A percentile compares a stretch with the other conserved stretches of the same genome.
Conservation (phyloP, 2,797 vertebrate species). For the Gadopsis bispinosus region DNA sequence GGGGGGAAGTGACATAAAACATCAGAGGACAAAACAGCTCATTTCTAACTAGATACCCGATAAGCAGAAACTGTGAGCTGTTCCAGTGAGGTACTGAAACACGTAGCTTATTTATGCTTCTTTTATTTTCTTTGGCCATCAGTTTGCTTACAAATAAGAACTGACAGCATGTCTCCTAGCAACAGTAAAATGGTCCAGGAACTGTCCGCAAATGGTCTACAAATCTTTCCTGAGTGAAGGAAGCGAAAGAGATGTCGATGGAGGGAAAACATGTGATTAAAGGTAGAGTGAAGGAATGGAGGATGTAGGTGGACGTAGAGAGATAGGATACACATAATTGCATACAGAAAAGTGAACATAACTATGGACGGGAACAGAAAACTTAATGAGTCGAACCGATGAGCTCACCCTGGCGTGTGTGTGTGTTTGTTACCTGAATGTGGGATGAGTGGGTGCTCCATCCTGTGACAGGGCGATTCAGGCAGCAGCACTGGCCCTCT, state of each 20-base stretch:
- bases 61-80: background rate
- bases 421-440: slow-evolving; percentile 87
- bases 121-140: slow-evolving; percentile 9
- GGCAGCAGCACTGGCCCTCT: slow-evolving; percentile 81
- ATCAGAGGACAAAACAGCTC: background rate
- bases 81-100: background rate
- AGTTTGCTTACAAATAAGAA: slow-evolving; percentile 2
- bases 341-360: background rate
- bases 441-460: slow-evolving; percentile 90
- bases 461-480: slow-evolving; percentile 87
- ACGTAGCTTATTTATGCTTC: background rate
- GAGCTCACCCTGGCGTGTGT: slow-evolving; percentile 1
- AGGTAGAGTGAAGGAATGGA: background rate
- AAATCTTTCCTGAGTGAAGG: slow-evolving; percentile 6
- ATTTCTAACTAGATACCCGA: background rate
- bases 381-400: slow-evolving; percentile 1
- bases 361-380: slow-evolving; percentile 18
- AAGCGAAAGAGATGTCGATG: background rate
- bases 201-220: background rate
- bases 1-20: background rate
- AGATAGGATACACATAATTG: slow-evolving; percentile 17
- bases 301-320: background rate
- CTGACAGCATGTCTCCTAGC: slow-evolving; percentile 38
- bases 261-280: background rate
- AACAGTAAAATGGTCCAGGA: slow-evolving; percentile 33